phyloP scores from a whole-genome alignment of 2,113 vertebrate species.

The Ciconia boyciana region DNA sequence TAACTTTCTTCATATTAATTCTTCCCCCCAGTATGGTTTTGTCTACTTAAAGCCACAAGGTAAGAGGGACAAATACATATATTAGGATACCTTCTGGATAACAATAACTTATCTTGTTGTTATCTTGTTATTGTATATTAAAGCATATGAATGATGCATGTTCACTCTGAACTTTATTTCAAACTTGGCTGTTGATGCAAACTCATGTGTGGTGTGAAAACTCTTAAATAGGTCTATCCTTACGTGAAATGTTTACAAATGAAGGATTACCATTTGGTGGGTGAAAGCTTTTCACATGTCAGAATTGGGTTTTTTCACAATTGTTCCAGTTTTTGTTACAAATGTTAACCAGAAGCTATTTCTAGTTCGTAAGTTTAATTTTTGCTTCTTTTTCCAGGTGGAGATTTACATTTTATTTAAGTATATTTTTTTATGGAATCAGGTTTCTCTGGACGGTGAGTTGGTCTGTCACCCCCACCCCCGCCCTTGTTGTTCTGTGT shows the following conservation, averaged over 20 bases:
- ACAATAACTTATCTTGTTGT: neutral
- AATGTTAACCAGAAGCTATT: neutral
- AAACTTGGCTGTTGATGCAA: neutral
- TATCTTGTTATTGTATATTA: neutral
- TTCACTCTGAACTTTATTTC: neutral
- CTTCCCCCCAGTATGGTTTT: conserved; percentile 49
- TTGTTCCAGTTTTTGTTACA: neutral
- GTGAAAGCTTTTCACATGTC: neutral
- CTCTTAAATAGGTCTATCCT: neutral
- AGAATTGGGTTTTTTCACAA: neutral
- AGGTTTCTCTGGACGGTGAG: conserved; percentile 94
- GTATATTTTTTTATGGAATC: conserved; percentile 91
- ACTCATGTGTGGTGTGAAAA: neutral
- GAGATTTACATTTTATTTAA: conserved; percentile 95
- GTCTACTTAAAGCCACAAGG: conserved; percentile 47
- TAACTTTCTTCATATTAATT: conserved; percentile 38
- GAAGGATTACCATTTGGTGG: neutral
- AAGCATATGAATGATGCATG: neutral
- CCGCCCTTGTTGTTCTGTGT: neutral
- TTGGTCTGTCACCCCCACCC: neutral
- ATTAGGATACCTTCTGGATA: conserved; percentile 14
- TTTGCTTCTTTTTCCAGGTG: conserved; percentile 80
- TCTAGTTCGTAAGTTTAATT: neutral
- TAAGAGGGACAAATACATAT: conserved; percentile 3
- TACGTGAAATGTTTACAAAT: neutral